Evolutionary conservation across 1,140 invertebrate genomes (phyloP), one percentile per base, ranked within the genome.

Genomic region (Ylistrum balloti): DNA sequence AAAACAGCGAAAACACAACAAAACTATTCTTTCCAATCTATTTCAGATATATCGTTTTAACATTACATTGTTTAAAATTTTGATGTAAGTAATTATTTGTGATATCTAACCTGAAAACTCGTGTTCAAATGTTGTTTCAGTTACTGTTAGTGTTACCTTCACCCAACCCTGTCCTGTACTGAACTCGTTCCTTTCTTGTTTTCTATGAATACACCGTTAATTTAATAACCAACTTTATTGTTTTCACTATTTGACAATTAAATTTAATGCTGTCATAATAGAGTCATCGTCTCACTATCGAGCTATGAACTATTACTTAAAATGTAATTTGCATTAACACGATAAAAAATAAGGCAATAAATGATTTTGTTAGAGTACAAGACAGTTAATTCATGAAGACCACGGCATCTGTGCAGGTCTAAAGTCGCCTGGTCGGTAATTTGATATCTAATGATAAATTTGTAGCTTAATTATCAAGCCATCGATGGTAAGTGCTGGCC

Each of bases 381-480:
- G 56, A 28, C 56, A 74, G 56, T 74, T 74, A 74, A 17, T 74
- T 74, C 56, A 74, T 74, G 56, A 74, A 74, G 56, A 28, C 56
- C 56, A 74, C 56, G 56, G 56, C 56, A 74, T 74, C 56, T 74
- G 56, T 74, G 9, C 56, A 28, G 56, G 56, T 74, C 17, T 74
- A 74, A n/a, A 74, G 56, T 74, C 56, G 22, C 56, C 56, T 74
- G 56, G 56, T 74, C n/a, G 22, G 56, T 74, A 74, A 74, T 74
- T n/a, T 74, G 56, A 74, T 74, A 74, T 74, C 56, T 74, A 74
- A 74, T 74, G 56, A n/a, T 74, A 74, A 74, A 74, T 74, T 74
- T 74, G 56, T 74, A 74, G 56, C 56, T 74, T 74, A 74, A 74
- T 74, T 74, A 74, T 74, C 56, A 74, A 74, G 56, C n/a, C 56